Evolutionary conservation across 2,113 vertebrate genomes (phyloP).

Genomic region (Pelusios castaneus): DNA sequence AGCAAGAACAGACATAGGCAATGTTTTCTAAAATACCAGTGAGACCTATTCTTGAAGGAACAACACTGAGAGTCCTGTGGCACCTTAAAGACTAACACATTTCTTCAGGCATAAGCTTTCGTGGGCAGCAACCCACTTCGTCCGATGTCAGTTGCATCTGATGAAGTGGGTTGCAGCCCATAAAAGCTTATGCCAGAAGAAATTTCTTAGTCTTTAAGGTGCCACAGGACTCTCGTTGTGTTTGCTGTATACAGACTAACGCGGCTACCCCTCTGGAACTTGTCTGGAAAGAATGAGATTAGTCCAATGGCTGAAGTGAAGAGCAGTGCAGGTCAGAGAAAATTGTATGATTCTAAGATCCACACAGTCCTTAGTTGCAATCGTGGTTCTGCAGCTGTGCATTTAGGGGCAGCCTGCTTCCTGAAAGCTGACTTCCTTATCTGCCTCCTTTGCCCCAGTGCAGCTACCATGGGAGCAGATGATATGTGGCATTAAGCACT

Average conservation of each 20-base stretch:
- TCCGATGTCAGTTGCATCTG: too few relatives aligned
- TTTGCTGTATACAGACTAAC: too few relatives aligned
- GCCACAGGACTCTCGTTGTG: too few relatives aligned
- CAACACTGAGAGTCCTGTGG: too few relatives aligned
- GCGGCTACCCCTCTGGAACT: too few relatives aligned
- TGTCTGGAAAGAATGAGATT: fast-evolving
- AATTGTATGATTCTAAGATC: background rate
- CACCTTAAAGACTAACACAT: too few relatives aligned
- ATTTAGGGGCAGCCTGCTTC: background rate
- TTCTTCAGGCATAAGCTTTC: too few relatives aligned
- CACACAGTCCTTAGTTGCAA: background rate
- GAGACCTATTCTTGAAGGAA: background rate
- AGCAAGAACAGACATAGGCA: background rate
- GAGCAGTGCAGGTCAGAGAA: background rate
- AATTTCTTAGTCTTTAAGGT: too few relatives aligned
- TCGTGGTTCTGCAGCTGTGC: background rate
- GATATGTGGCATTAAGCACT: background rate
- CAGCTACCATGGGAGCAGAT: background rate
- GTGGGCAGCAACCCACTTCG: too few relatives aligned
- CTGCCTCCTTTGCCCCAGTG: background rate
- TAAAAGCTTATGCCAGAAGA: too few relatives aligned
- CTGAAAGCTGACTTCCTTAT: background rate
- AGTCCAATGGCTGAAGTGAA: background rate
- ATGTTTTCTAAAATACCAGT: background rate
- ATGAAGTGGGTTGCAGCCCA: too few relatives aligned